Percentiles rank a stretch among this genome's conserved stretches.
Conservation (phyloP, 2,888 invertebrate genomes). For the Stenotaenia linearis region DNA sequence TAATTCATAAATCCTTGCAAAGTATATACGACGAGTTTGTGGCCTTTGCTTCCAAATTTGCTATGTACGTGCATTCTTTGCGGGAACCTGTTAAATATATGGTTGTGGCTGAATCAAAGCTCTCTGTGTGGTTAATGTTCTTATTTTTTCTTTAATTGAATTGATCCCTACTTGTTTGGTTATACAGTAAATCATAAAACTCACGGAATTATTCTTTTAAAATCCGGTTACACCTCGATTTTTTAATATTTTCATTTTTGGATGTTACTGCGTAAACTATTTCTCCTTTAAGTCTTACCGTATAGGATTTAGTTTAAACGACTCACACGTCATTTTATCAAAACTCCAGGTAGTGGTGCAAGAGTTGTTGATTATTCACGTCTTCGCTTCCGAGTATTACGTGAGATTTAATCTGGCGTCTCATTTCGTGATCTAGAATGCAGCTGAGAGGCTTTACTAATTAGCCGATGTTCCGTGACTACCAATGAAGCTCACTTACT, state of each 20-base stretch:
- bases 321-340: no score
- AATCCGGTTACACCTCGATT: no score
- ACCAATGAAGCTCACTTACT: background rate
- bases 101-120: background rate
- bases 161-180: no score
- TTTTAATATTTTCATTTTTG: no score
- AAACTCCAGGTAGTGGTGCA: background rate
- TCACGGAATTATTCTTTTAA: no score
- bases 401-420: slow-evolving; percentile 2
- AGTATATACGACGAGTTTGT: background rate
- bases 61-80: no score
- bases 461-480: background rate
- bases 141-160: background rate
- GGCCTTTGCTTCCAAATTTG: background rate
- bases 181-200: no score
- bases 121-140: background rate
- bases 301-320: no score
- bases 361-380: background rate
- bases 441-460: background rate
- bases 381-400: background rate
- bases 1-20: background rate
- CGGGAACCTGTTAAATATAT: no score
- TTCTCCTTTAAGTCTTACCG: no score
- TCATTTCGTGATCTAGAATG: background rate
- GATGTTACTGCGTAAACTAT: no score